Conservation (phyloP, 2,113 vertebrate genomes). For the Albula goreensis region DNA sequence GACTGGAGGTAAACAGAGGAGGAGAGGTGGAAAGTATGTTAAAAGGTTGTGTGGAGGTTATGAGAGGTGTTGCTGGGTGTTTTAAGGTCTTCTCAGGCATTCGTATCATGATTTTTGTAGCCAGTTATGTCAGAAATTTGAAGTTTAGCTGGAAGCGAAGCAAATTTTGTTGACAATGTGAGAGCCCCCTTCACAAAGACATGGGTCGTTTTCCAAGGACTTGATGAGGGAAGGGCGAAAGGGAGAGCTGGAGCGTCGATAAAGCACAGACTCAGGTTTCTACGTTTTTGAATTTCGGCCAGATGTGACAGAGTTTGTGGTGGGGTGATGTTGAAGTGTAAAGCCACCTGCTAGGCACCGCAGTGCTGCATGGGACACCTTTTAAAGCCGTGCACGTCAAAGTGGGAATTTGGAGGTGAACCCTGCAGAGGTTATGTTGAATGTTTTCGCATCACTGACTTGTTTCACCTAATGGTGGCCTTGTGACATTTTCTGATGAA, state of each 20-base stretch:
- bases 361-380: not conserved
- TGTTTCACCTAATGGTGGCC: constrained; percentile 5
- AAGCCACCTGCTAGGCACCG: not conserved
- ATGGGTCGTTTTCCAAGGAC: constrained; percentile 9
- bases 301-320: not conserved
- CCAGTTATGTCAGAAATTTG: not conserved
- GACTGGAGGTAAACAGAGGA: not conserved
- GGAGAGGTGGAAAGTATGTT: not conserved
- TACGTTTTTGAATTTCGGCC: not conserved
- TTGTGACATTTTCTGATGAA: not conserved
- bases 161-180: not conserved
- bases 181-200: not conserved
- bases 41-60: not conserved
- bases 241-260: not conserved
- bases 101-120: not conserved
- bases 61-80: not conserved
- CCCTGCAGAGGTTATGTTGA: constrained; percentile 33
- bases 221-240: not conserved
- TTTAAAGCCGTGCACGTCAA: constrained; percentile 34
- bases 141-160: constrained; percentile 1
- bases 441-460: constrained; percentile 35
- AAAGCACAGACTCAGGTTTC: constrained; percentile 6
- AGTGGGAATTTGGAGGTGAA: constrained; percentile 21
- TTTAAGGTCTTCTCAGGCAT: not conserved
- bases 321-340: not conserved